Base-by-base conservation (phyloP, 2,797 vertebrate species). In the Oceanodroma leucorhoa region DNA sequence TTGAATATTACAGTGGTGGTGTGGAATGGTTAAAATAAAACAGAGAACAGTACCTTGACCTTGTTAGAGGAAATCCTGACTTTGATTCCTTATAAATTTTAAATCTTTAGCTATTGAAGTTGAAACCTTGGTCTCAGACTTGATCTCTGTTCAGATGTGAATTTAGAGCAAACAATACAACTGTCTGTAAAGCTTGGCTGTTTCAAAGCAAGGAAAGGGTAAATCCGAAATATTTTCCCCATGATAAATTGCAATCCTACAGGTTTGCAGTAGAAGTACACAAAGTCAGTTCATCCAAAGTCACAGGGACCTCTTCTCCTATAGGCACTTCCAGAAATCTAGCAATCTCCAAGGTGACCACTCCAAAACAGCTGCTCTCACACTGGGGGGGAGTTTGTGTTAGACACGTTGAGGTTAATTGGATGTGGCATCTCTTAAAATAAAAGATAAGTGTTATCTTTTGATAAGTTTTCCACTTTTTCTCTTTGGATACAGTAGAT, bases 331-430 rank as follows among this genome's bases (percentile, higher is more conserved):
- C 12, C 38, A 83, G 64, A 78, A 84, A 85, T 61, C 30, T 26
- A 67, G 9, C 72, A 64, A 1, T 67, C 60, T 92, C 83, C 84
- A 95, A 95, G 72, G 84, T 90, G 66, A 91, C 64, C 62, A 53
- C 40, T 86, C 29, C 83, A 87, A 91, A 93, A 51, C 87, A 95
- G 62, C 85, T 96, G 72, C 70, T 96, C 32, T 88, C 94, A 62
- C 89, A 45, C 61, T 55, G 11, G 8, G 46, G 76, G 54, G 41
- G 9, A 72, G 7, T 45, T 80, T 83, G 24, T 77, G 45, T 81
- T 78, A 84, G 58, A 72, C 2, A 3, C 2, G 3, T 50, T 83
- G 76, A 94, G 85, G 83, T 91, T 93, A 93, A 93, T 72, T 79
- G 34, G 50, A 91, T 77, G 34, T 66, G 66, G 20, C 85, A 91